Percentiles rank a stretch among this genome's conserved stretches.
phyloP scores from a whole-genome alignment of 1,140 invertebrate species.

The Drosophila nebulosa region DNA sequence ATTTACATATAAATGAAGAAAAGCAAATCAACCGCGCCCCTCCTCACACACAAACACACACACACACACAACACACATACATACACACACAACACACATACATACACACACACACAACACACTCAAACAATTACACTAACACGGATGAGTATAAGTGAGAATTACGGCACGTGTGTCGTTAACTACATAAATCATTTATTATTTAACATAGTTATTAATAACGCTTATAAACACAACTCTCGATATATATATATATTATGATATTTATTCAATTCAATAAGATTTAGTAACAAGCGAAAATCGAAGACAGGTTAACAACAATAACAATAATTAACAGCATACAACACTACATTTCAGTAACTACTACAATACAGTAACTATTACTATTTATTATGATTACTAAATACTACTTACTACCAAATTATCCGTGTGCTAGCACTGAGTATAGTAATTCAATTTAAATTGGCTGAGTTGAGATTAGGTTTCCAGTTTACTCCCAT shows the following conservation, averaged over 20 bases:
- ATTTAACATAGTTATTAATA: constrained; percentile 59
- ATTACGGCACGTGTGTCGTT: constrained; percentile 18
- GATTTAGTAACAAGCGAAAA: constrained; percentile 51
- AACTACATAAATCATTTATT: constrained; percentile 56
- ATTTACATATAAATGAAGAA: constrained; percentile 13
- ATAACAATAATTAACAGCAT: constrained; percentile 68
- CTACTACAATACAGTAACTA: constrained; percentile 26
- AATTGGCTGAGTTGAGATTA: constrained; percentile 53
- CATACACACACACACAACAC: constrained; percentile 1
- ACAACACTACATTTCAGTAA: constrained; percentile 39
- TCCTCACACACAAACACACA: not conserved
- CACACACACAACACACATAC: not conserved
- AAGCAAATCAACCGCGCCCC: not conserved
- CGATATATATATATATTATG: constrained; percentile 40
- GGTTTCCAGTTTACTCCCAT: constrained; percentile 6
- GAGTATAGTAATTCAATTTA: constrained; percentile 55
- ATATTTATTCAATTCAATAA: constrained; percentile 46
- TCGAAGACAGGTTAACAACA: constrained; percentile 64
- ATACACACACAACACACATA: constrained; percentile 12
- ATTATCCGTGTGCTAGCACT: constrained; percentile 61
- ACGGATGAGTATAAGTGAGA: not conserved
- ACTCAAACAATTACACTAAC: constrained; percentile 1
- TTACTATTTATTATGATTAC: constrained; percentile 35
- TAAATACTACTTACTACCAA: constrained; percentile 45
- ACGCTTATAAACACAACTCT: constrained; percentile 47